phyloP scores from a whole-genome alignment of 2,797 vertebrate species.

The Poeciliopsis turneri region DNA sequence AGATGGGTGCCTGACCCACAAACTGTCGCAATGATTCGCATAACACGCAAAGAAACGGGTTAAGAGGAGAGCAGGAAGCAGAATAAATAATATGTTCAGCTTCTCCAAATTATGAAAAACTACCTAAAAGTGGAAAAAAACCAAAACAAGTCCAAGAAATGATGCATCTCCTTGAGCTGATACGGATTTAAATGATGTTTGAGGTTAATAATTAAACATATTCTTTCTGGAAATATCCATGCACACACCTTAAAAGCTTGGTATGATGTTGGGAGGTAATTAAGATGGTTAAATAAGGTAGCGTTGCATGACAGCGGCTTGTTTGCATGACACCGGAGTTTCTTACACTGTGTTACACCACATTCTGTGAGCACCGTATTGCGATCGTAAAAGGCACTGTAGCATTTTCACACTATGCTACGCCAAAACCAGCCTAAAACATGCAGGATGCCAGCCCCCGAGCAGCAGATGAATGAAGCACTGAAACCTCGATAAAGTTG shows the following conservation, averaged over 20 bases:
- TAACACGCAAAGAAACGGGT: constrained; percentile 37
- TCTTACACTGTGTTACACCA: no score
- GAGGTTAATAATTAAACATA: not conserved
- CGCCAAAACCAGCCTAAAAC: not conserved
- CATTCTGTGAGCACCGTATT: no score
- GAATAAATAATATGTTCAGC: not conserved
- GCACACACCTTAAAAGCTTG: not conserved
- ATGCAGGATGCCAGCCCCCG: not conserved
- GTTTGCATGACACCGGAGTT: no score
- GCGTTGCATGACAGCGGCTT: no score
- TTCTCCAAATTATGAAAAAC: not conserved
- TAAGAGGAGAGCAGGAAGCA: not conserved
- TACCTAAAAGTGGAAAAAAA: not conserved
- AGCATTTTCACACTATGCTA: no score
- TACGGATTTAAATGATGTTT: not conserved
- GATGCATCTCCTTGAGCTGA: not conserved
- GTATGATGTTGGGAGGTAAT: not conserved
- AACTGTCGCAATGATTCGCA: not conserved
- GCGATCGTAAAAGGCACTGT: no score
- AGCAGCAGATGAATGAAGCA: not conserved
- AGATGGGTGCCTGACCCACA: not conserved
- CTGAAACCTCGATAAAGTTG: not conserved
- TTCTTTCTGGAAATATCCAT: not conserved
- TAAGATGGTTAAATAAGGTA: not conserved
- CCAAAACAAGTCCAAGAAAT: not conserved